Conservation (phyloP, 2,113 vertebrate genomes). For the Capreolus pygargus region DNA sequence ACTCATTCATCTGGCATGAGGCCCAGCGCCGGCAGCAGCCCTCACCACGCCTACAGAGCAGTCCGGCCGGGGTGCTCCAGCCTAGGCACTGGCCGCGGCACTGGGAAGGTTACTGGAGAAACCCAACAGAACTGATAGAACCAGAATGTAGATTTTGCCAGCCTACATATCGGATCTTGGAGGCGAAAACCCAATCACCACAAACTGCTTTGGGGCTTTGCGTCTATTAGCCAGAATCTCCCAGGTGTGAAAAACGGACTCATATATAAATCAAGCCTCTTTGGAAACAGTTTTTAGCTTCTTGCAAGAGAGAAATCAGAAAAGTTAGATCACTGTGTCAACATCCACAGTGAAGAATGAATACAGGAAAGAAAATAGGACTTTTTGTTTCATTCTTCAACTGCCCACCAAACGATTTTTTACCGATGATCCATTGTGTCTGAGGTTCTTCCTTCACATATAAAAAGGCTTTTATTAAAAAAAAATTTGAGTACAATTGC, state of each 20-base stretch:
- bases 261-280: neutral
- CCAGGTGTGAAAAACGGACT: neutral
- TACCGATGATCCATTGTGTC: neutral
- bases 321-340: neutral
- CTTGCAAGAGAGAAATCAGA: neutral
- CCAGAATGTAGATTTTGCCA: neutral
- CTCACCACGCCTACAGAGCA: neutral
- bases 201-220: neutral
- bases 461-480: neutral
- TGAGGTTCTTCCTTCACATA: neutral
- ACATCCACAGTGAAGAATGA: neutral
- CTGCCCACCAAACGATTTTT: neutral
- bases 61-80: neutral
- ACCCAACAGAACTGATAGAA: neutral
- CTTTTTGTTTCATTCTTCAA: neutral
- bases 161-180: neutral
- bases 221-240: neutral
- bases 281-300: neutral
- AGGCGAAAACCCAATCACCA: neutral
- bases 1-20: neutral
- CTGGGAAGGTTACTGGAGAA: slow-evolving; percentile 20
- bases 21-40: neutral
- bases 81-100: neutral
- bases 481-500: neutral
- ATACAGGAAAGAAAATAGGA: neutral